A percentile compares a stretch with the other conserved stretches of the same genome.
Conservation (phyloP, 2,797 vertebrate genomes). For the Knipowitschia caucasica region DNA sequence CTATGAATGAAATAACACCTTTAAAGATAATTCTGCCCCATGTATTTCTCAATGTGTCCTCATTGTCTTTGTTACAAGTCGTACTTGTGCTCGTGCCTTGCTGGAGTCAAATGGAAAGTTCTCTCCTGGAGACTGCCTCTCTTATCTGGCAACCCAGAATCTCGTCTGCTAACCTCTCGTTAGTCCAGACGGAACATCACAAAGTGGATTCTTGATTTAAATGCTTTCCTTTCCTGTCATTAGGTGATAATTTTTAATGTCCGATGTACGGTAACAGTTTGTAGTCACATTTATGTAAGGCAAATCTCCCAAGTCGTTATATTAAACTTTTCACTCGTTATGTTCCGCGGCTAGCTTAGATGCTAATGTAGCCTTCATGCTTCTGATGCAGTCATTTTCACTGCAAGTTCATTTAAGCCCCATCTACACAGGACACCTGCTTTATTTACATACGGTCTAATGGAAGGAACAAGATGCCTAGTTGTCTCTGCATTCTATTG, state of each 20-base stretch:
- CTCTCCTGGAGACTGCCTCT: neutral
- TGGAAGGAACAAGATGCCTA: slow-evolving; percentile 63
- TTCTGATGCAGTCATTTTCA: slow-evolving; percentile 10
- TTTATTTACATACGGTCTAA: slow-evolving; percentile 34
- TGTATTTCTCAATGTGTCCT: neutral
- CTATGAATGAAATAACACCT: neutral
- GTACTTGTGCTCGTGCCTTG: too few relatives aligned
- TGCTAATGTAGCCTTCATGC: too few relatives aligned
- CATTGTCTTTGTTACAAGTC: neutral
- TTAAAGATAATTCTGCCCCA: neutral
- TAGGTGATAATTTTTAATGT: neutral
- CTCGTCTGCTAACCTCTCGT: slow-evolving; percentile 1
- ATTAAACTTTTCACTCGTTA: slow-evolving; percentile 27
- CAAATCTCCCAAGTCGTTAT: neutral
- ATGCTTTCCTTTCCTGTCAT: fast-evolving
- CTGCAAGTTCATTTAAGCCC: slow-evolving; percentile 19
- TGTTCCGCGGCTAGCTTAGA: slow-evolving; percentile 30
- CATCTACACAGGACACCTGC: slow-evolving; percentile 18
- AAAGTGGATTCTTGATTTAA: neutral
- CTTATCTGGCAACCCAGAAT: neutral
- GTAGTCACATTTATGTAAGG: neutral
- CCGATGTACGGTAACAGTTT: neutral
- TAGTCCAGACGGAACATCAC: neutral
- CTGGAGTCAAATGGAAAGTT: too few relatives aligned
- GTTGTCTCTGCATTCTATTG: slow-evolving; percentile 52